phyloP scores from a whole-genome alignment of 1,140 invertebrate genomes.

The Drosophila aff. region DNA sequence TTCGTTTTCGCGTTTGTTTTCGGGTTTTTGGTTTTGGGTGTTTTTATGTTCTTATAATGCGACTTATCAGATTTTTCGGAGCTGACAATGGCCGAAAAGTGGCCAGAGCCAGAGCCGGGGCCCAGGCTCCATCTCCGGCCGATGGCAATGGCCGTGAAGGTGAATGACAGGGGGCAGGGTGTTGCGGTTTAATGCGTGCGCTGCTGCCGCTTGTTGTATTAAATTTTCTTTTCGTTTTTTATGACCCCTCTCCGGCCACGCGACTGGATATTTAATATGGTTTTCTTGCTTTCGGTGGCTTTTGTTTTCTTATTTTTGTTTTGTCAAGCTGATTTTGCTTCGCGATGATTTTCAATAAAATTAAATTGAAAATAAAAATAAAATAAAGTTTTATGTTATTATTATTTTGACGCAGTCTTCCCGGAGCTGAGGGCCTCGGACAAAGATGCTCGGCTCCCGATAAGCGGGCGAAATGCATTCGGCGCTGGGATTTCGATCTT shows the following conservation, averaged over 20 bases:
- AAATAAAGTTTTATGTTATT: constrained; percentile 83
- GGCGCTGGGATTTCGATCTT: constrained; percentile 37
- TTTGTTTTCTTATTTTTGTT: constrained; percentile 20
- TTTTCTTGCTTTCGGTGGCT: constrained; percentile 27
- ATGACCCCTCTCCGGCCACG: constrained; percentile 56
- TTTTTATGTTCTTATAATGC: constrained; percentile 84
- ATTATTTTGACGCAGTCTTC: constrained; percentile 74
- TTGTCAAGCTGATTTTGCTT: constrained; percentile 32
- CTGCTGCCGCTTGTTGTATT: constrained; percentile 66
- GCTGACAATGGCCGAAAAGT: constrained; percentile 82
- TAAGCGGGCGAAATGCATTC: constrained; percentile 50
- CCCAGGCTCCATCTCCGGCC: constrained; percentile 12
- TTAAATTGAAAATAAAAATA: constrained; percentile 84
- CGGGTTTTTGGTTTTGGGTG: constrained; percentile 70
- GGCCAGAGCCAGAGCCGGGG: constrained; percentile 22
- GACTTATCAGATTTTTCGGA: constrained; percentile 81
- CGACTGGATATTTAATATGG: constrained; percentile 66
- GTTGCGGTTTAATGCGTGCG: constrained; percentile 73
- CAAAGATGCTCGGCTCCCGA: constrained; percentile 49
- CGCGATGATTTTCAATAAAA: constrained; percentile 80
- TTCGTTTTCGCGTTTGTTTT: constrained; percentile 71
- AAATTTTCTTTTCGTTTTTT: constrained; percentile 67
- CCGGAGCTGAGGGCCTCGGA: constrained; percentile 30
- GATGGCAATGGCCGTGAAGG: constrained; percentile 71
- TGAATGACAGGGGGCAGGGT: constrained; percentile 48